Base-by-base conservation (phyloP, 2,797 vertebrate genomes). In the Chaetodon trifasciatus region DNA sequence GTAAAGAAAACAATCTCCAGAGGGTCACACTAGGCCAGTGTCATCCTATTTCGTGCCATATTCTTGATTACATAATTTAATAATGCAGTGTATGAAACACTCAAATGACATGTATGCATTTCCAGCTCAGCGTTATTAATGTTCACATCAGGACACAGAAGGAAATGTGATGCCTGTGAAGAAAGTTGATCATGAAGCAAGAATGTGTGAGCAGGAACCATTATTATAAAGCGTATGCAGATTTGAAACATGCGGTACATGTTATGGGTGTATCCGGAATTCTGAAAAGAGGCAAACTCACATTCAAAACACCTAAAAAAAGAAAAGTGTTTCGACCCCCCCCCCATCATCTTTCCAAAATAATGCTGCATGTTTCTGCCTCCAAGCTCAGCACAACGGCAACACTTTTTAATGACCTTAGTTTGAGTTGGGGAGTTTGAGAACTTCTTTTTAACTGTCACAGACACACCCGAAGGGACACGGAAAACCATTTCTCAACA, bases 341-440 rank as follows among this genome's bases (percentile, higher is more conserved):
- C 49, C 19, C 28, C 16, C 78, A 70, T 74, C 32, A 72, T 86
- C 58, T 73, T 81, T 85, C 46, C 37, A 63, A 78, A 82, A 86
- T 72, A 61, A 75, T 46, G 58, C 65, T 50, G 56, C 58, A 72
- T 82, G 79, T 81, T 78, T 68, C 68, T 82, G 67, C 76, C 72
- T 87, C 64, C 44, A 57, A 84, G 78, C 87, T 83, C 35, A 2
- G 24, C 82, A 79, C 70, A 67, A 85, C 84, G 71, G 56, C 69
- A 84, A 57, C 71, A 86, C 72, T 87, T 91, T 90, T 88, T 91
- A 91, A 91, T 86, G 88, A 85, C 82, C 81, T 78, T 61, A 82
- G 83, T 77, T 86, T 83, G 61, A 84, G 78, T 60, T 42, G 44
- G 50, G 49, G 82, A 86, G 82, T 86, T 85, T 79, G 42, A 82